These are phyloP conservation scores for Rhimphoctona megacephalus DNA, from an alignment of 2,888 invertebrate species.

Conservation along the genomic window DNA sequence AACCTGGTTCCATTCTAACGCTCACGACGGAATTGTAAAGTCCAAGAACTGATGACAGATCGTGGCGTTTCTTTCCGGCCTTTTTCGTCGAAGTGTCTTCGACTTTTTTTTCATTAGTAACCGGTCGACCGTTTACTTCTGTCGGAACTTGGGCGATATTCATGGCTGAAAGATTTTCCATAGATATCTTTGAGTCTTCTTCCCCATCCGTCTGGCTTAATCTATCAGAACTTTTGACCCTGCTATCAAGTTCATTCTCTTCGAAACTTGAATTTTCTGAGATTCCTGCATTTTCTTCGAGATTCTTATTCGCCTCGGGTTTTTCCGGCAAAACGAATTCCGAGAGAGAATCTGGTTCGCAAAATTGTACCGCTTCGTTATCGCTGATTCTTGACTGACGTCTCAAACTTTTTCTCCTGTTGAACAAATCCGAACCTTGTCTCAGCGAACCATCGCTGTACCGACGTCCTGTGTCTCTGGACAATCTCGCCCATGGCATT, in stretches of 20 bases:
- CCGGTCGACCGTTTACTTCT: slow-evolving; percentile 33
- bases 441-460: slow-evolving; percentile 76
- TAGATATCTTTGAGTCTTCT: slow-evolving; percentile 23
- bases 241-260: slow-evolving; percentile 57
- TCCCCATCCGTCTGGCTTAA: slow-evolving; percentile 33
- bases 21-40: slow-evolving; percentile 79
- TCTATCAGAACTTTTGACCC: slow-evolving; percentile 61
- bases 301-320: slow-evolving; percentile 20
- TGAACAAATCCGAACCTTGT: slow-evolving; percentile 41
- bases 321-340: slow-evolving; percentile 21
- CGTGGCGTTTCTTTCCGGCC: slow-evolving; percentile 75
- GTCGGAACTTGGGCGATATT: background rate
- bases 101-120: slow-evolving; percentile 4
- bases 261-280: slow-evolving; percentile 31
- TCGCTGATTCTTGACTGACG: slow-evolving; percentile 80
- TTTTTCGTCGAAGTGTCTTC: slow-evolving; percentile 38
- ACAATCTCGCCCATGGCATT: slow-evolving; percentile 38
- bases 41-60: slow-evolving; percentile 79
- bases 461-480: slow-evolving; percentile 73
- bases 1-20: slow-evolving; percentile 81
- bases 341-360: slow-evolving; percentile 37
- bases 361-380: slow-evolving; percentile 65
- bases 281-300: slow-evolving; percentile 9
- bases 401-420: slow-evolving; percentile 77
- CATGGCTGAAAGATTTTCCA: slow-evolving; percentile 11